These are phyloP conservation scores for Cliona cf. orientalis DNA, from an alignment of 37 sponge, comb jelly and placozoan species.

Conservation along the genomic window DNA sequence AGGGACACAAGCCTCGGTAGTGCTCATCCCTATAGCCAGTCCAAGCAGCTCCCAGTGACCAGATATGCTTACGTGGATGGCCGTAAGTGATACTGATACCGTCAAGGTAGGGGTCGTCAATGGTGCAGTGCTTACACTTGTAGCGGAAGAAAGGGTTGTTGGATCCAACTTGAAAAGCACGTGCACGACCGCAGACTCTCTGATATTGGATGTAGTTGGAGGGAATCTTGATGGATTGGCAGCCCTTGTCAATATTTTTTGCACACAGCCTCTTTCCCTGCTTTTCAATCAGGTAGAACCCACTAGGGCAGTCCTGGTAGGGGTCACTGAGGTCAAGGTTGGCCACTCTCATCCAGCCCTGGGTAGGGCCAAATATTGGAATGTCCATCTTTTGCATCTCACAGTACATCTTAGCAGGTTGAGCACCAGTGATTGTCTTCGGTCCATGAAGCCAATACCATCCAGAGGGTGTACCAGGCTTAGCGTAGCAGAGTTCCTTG, in stretches of 20 bases:
- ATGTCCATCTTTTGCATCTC: background rate
- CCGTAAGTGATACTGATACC: conserved; percentile 41
- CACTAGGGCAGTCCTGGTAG: conserved; percentile 17
- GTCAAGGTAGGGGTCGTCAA: conserved; percentile 31
- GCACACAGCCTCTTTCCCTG: conserved; percentile 1
- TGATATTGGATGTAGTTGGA: conserved; percentile 3
- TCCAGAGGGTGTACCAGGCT: background rate
- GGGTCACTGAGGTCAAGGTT: background rate
- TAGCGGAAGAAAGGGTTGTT: conserved; percentile 8
- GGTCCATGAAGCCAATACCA: background rate
- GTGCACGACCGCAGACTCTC: conserved; percentile 17
- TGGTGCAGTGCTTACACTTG: background rate
- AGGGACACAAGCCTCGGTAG: conserved; percentile 17
- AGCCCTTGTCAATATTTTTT: background rate
- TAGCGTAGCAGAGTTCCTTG: background rate
- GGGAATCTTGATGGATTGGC: conserved; percentile 4
- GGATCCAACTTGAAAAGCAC: conserved; percentile 11
- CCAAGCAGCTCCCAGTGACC: conserved; percentile 7
- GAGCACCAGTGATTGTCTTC: background rate
- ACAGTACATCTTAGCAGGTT: background rate
- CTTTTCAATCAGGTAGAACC: background rate
- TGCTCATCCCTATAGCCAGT: background rate
- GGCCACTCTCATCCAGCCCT: conserved; percentile 35
- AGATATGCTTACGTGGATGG: conserved; percentile 31
- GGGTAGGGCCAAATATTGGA: background rate